Base-by-base conservation (phyloP, 1,140 invertebrate species). In the Hirudo medicinalis region DNA sequence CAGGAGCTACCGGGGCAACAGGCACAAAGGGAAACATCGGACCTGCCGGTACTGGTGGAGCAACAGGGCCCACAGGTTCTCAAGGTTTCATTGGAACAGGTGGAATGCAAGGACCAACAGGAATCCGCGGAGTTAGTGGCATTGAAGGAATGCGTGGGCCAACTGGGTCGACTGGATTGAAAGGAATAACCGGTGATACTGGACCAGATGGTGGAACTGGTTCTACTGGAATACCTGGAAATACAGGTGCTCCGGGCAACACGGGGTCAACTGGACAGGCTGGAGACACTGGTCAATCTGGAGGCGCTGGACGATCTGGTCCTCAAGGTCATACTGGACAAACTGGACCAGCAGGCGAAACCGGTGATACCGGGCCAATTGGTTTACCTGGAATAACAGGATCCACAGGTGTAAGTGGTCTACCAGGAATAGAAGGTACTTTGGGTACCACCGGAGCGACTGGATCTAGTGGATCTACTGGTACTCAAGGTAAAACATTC, bases 1-100 rank as follows among this genome's bases (percentile, higher is more conserved):
- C 70, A 15, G 70, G 70, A 71, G 40, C 15, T 40, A 54, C 69
- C 9, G 69, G 69, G 40, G n/a, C 69, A 53, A 25, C 40, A 27
- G 69, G 69, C 2, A 25, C 25, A 53, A 53, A 36, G 15, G 69
- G 69, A 49, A 25, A 20, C 20, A 54, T 17, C 8, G 69, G 69
- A 70, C 32, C 32, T 54, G 22, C 11, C 8, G 69, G 69, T 25
- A 25, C 11, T 6, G 22, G 11, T 13, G 57, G 57, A 25, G 22
- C 57, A 25, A 22, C 71, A 19, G 71, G 71, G 19, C 11, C n/a
- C 13, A 22, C 55, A 69, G 71, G 71, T n/a, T n/a, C n/a, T n/a
- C 54, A 57, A 20, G 71, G 71, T 49, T 13, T 49, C 1, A 49
- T 49, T 49, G 43, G 43, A 49, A 49, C 43, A 17, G 11, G 15